phyloP scores from a whole-genome alignment of 1,140 invertebrate species.

The Drosophila equinoxialis region DNA sequence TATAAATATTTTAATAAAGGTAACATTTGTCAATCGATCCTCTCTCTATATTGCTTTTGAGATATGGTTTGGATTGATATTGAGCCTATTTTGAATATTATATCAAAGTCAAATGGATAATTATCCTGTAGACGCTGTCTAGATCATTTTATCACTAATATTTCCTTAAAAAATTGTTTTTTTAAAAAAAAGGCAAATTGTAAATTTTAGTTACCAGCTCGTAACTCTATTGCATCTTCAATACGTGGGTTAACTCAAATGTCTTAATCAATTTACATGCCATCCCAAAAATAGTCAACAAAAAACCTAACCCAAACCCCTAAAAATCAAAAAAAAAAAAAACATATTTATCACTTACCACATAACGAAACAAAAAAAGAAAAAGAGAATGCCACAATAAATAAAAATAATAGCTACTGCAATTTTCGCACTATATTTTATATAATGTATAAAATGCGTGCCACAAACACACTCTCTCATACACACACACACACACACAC shows the following conservation, averaged over 20 bases:
- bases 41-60: no score
- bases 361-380: conserved; percentile 39
- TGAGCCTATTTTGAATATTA: no score
- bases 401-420: conserved; percentile 57
- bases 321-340: conserved; percentile 10
- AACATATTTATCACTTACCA: conserved; percentile 60
- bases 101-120: no score
- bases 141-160: no score
- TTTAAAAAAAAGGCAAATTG: no score
- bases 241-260: not conserved
- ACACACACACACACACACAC: conserved; percentile 36
- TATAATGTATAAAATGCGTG: conserved; percentile 45
- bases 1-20: no score
- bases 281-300: conserved; percentile 6
- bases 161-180: no score
- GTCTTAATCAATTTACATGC: conserved; percentile 5
- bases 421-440: conserved; percentile 60
- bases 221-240: not conserved
- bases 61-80: no score
- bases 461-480: conserved; percentile 13
- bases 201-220: no score
- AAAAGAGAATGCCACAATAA: conserved; percentile 42
- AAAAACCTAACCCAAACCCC: conserved; percentile 19
- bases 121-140: no score
- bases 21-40: no score